Evolutionary conservation across 1,140 invertebrate genomes (phyloP), one percentile per base, ranked within the genome.

Genomic region (Protaetia brevitarsis): DNA sequence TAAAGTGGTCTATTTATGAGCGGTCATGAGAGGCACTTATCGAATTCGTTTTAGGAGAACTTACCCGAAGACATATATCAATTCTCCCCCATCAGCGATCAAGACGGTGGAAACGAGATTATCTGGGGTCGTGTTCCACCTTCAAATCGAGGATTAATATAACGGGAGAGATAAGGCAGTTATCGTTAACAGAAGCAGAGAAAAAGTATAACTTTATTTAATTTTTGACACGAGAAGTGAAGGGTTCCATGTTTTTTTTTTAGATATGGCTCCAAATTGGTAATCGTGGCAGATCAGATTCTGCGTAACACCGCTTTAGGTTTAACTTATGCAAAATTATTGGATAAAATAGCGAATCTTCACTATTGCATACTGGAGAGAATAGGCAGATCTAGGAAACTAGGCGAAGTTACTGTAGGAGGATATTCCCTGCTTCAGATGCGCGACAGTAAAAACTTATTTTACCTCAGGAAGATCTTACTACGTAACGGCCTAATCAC

Each of bases 321-420:
- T 28, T 82, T 81, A 10, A 71, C 76, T 6, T 74, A 79, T 10
- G 70, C 77, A 29, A 82, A 83, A 72, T 84, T 86, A n/a, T 75
- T 74, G 3, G 69, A 84, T 6, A 81, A 86, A 27, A 64, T 91
- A 13, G 80, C 80, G 1, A 59, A 83, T 2, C 77, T 82, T 6
- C 86, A 87, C 68, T 95, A 91, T 73, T 88, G 87, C 69, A 80
- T 94, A 21, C 76, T 93, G 27, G 93, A 95, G 80, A 78, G 86
- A 72, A 86, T 95, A 64, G 92, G 89, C n/a, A 82, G 90, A 68
- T 78, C 86, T 19, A 81, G 92, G 13, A 82, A 85, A 63, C 82
- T 85, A 69, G 91, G 92, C 0, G 89, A 90, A 77, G 79, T 88
- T 5, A 91, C 89, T 11, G 81, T 85, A 29, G 90, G 90, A 31